These are phyloP conservation scores for Syngnathoides biaculeatus DNA, from an alignment of 2,113 vertebrate genomes.

Conservation along the genomic window DNA sequence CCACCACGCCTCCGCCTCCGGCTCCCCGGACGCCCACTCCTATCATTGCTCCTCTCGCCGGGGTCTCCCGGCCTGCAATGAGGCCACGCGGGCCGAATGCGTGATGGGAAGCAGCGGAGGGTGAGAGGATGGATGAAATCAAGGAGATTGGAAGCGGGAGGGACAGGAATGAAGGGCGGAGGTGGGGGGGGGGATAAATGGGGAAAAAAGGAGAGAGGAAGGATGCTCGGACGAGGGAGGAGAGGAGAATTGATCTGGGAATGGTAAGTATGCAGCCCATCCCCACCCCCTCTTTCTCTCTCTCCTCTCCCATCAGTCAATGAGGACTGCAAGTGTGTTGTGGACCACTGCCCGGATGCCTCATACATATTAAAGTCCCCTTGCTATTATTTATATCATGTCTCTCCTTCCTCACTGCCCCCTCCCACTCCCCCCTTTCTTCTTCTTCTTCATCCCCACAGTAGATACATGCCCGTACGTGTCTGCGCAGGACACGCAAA, in stretches of 20 bases:
- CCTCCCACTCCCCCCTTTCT: conserved; percentile 18
- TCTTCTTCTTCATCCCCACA: conserved; percentile 39
- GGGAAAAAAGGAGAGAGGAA: conserved; percentile 64
- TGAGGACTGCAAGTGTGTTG: conserved; percentile 74
- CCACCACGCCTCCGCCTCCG: neutral
- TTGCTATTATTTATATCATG: conserved; percentile 81
- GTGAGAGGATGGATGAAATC: conserved; percentile 34
- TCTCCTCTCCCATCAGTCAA: conserved; percentile 78
- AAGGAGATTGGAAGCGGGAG: conserved; percentile 31
- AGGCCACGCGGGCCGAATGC: conserved; percentile 8
- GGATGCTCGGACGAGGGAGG: conserved; percentile 64
- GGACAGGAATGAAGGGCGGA: conserved; percentile 33
- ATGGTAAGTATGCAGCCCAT: conserved; percentile 78
- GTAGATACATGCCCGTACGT: conserved; percentile 47
- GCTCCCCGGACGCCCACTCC: conserved; percentile 46
- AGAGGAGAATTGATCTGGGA: conserved; percentile 75
- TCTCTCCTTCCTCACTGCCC: conserved; percentile 62
- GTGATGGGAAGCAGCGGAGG: conserved; percentile 11
- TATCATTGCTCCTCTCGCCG: conserved; percentile 45
- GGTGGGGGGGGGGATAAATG: conserved; percentile 56
- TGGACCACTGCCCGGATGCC: conserved; percentile 79
- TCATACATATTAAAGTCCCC: conserved; percentile 82
- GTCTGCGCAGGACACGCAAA: conserved; percentile 47
- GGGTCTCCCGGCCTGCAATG: conserved; percentile 28
- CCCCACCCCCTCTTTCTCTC: conserved; percentile 32